A percentile compares a stretch with the other conserved stretches of the same genome.
These are phyloP conservation scores for Mesorhabditis belari DNA, from an alignment of 2,888 invertebrate genomes.

Conservation along the genomic window DNA sequence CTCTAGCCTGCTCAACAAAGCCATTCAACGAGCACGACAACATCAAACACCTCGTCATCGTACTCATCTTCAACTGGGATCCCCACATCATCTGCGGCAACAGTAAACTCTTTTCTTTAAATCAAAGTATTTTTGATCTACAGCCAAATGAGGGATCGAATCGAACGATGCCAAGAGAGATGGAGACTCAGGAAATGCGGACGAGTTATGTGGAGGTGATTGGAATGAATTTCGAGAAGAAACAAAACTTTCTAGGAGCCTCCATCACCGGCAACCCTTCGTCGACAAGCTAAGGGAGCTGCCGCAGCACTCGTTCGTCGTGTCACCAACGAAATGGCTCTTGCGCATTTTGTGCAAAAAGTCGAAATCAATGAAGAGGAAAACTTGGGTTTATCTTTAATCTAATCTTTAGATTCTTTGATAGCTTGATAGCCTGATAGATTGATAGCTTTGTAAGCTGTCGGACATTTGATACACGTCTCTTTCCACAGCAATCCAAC, in stretches of 20 bases:
- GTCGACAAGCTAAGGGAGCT: conserved; percentile 20
- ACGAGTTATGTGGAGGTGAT: conserved; percentile 26
- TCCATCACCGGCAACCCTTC: conserved; percentile 19
- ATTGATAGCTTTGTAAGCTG: too few species aligned
- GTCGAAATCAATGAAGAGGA: conserved; percentile 17
- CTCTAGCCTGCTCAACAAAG: background rate
- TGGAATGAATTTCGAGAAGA: background rate
- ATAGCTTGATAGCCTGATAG: too few species aligned
- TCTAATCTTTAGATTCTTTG: too few species aligned
- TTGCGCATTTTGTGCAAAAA: conserved; percentile 34
- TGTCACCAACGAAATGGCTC: conserved; percentile 30
- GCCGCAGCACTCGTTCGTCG: conserved; percentile 19
- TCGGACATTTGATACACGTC: too few species aligned
- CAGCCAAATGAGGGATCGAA: too few species aligned
- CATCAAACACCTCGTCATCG: background rate
- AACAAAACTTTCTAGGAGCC: conserved; percentile 14
- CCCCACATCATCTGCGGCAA: background rate
- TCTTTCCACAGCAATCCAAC: too few species aligned
- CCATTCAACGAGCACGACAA: background rate
- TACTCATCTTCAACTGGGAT: background rate
- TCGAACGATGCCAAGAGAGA: too few species aligned
- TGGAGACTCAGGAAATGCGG: conserved; percentile 3
- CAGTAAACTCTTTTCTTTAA: background rate
- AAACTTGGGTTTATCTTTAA: too few species aligned
- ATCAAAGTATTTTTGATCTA: too few species aligned